Conservation (phyloP, 2,797 vertebrate genomes). For the Chiloscyllium punctatum region DNA sequence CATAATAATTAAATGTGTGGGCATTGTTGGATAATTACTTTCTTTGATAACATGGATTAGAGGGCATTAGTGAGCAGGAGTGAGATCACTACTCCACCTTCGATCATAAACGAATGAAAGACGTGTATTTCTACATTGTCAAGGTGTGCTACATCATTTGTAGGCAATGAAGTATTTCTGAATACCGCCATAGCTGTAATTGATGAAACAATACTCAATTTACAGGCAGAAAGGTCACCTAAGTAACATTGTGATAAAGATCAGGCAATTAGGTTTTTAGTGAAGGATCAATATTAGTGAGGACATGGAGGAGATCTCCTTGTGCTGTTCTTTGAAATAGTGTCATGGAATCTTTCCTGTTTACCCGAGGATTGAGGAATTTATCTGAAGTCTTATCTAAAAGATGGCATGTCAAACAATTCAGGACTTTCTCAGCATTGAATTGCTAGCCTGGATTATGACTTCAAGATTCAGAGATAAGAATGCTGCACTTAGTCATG, state of each 20-base stretch:
- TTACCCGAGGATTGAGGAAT: neutral
- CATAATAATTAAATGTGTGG: neutral
- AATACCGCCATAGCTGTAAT: neutral
- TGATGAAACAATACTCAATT: neutral
- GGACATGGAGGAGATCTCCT: neutral
- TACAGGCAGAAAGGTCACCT: neutral
- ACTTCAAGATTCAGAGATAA: neutral
- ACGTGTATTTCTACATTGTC: too few species aligned
- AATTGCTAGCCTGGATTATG: neutral
- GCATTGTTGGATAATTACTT: neutral
- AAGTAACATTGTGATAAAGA: neutral
- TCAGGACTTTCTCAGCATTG: neutral
- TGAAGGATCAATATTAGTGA: neutral
- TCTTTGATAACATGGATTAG: too few species aligned
- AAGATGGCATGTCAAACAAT: neutral
- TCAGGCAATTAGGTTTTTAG: neutral
- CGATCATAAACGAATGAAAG: too few species aligned
- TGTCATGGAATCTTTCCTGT: neutral
- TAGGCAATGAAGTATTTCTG: neutral
- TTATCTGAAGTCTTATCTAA: neutral
- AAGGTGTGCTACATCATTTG: neutral
- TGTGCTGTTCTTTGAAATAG: neutral
- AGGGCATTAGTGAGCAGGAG: too few species aligned
- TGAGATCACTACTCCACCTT: too few species aligned
- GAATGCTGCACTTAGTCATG: neutral